Conservation (phyloP, 2,113 vertebrate genomes). For the Arothron firmamentum region DNA sequence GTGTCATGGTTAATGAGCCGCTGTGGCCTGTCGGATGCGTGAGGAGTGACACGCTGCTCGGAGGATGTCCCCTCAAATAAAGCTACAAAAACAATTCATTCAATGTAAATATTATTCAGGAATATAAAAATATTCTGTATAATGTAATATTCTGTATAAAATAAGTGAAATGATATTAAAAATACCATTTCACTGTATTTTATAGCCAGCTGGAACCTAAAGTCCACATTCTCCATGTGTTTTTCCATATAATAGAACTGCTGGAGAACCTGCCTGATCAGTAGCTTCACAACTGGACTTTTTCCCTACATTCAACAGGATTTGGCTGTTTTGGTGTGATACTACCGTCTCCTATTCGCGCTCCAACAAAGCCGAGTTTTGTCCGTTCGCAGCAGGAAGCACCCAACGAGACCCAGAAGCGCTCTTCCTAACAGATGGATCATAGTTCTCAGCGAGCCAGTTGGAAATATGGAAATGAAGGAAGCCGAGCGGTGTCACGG, state of each 20-base stretch:
- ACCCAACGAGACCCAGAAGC: constrained; percentile 31
- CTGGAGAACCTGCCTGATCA: too few relatives aligned
- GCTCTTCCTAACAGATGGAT: constrained; percentile 21
- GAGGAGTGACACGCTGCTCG: constrained; percentile 4
- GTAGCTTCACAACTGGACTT: too few relatives aligned
- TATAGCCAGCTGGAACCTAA: too few relatives aligned
- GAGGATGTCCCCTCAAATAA: constrained; percentile 3
- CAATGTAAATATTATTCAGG: too few relatives aligned
- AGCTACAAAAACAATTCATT: background rate
- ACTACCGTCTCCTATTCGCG: constrained; percentile 20
- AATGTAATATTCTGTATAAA: too few relatives aligned
- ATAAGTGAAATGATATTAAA: too few relatives aligned
- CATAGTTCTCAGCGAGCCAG: constrained; percentile 14
- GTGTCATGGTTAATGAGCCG: constrained; percentile 45
- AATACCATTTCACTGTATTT: too few relatives aligned
- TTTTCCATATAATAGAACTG: too few relatives aligned
- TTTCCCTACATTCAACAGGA: background rate
- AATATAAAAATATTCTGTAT: too few relatives aligned
- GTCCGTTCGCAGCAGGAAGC: constrained; percentile 48
- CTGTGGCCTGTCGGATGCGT: constrained; percentile 4
- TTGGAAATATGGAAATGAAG: constrained; percentile 40
- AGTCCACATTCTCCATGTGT: too few relatives aligned
- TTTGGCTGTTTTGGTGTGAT: constrained; percentile 7
- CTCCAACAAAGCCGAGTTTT: constrained; percentile 54
- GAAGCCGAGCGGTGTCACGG: constrained; percentile 20